Base-by-base conservation (phyloP, 92 coral and sea anemone species). In the Heteractis magnifica region DNA sequence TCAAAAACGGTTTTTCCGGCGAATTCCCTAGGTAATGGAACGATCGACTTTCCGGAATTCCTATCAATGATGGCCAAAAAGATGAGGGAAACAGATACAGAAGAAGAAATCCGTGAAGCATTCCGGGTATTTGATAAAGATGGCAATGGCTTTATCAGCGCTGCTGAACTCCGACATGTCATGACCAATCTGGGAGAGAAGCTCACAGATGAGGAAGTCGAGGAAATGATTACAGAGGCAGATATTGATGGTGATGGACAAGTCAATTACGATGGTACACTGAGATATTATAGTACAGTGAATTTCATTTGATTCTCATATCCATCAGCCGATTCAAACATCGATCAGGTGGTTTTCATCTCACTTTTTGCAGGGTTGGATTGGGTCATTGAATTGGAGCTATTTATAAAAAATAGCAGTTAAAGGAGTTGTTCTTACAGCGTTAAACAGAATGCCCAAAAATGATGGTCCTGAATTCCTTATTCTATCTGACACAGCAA, bases 231-330 rank as follows among this genome's bases (percentile, higher is more conserved):
- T 82, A 90, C 97, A 52, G 98, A 95, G 21, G 98, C 98, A 49
- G 98, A 95, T 81, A 95, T 93, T 68, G 98, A 95, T 82, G 98
- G 98, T 3, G 98, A 95, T 82, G 98, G 98, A 6, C 98, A 95
- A 85, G 97, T 95, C 21, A 95, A 95, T 81, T 95, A 95, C 80
- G 98, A 95, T 72, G 98, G 98, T 95, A 58, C n/a, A 58, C 44
- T 34, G 44, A 34, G 0, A 34, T 34, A 1, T 34, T 34, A 34
- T 34, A 34, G 44, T 34, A 34, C 64, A 58, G 64, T 58, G 64
- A 0, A 10, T 58, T 34, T 34, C 44, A 34, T 34, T 34, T 34
- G 44, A 34, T 34, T 2, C 44, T 34, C 44, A 34, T 34, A 34
- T 34, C 3, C 44, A 34, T 34, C 44, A 34, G 44, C 44, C 44